phyloP scores from a whole-genome alignment of 2,113 vertebrate genomes.

The Capreolus pygargus region DNA sequence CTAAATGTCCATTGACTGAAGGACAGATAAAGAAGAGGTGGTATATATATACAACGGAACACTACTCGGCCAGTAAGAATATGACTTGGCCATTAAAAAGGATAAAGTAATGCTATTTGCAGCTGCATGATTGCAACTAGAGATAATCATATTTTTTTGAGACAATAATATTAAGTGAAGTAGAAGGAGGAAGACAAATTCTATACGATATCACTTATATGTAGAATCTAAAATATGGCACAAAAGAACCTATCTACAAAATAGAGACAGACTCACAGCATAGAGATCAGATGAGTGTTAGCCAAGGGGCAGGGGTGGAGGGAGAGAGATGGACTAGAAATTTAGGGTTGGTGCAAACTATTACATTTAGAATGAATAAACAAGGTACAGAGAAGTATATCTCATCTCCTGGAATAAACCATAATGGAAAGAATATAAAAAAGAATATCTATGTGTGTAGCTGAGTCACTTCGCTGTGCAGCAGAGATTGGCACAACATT shows the following conservation, averaged over 20 bases:
- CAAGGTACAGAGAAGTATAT: not conserved
- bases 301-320: not conserved
- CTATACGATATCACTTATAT: not conserved
- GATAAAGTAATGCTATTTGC: not conserved
- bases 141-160: not conserved
- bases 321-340: not conserved
- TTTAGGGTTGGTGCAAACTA: not conserved
- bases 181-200: not conserved
- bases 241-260: not conserved
- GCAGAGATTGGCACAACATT: not conserved
- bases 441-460: not conserved
- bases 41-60: not conserved
- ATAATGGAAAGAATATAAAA: not conserved
- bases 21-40: not conserved
- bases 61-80: not conserved
- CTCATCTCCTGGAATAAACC: not conserved
- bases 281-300: not conserved
- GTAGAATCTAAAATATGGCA: not conserved
- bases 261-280: not conserved
- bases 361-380: not conserved
- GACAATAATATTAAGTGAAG: not conserved
- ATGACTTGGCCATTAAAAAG: not conserved
- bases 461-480: not conserved
- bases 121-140: not conserved
- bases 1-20: not conserved